Base-by-base conservation (phyloP, 2,797 vertebrate species). In the Hylomyscus alleni region DNA sequence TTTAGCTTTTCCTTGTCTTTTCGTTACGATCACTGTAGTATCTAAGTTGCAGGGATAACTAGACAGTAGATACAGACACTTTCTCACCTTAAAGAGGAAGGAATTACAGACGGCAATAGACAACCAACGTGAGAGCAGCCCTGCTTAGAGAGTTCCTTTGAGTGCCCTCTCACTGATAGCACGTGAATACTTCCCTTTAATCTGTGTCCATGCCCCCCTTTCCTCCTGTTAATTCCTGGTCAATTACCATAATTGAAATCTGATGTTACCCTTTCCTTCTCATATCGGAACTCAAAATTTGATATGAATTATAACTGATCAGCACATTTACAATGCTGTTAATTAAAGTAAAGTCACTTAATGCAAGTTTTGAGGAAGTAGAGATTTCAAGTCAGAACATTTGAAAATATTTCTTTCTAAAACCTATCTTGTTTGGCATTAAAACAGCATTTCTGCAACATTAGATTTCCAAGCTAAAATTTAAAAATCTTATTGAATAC, bases 381-480 rank as follows among this genome's bases (percentile, higher is more conserved):
- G 31, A 65, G 37, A 90, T 56, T 78, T 31, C 44, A 87, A 34
- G 69, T 80, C 56, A 58, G 65, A 91, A 73, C 67, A 37, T 86
- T 92, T 90, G 47, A 72, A 82, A 67, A 34, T 22, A 86, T 62
- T 86, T 90, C 52, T 83, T 83, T 40, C 12, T 82, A 95, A 78
- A 73, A 69, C 92, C 14, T 76, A 17, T 82, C 12, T 20, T 86
- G 67, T 76, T 81, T 76, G 50, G 6, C 12, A 73, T 50, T 89
- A 89, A 92, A 82, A 72, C 3, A 37, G 14, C 14, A 72, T 82
- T 77, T 62, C 75, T 13, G 67, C 11, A 8, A 15, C 54, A 56
- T 47, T 89, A 86, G 87, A 60, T 92, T 84, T 67, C 40, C 65
- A 86, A 50, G 85, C 65, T 60, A 44, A 89, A 89, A 60, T 20